Percentiles rank a stretch among this genome's conserved stretches.
phyloP scores from a whole-genome alignment of 2,113 vertebrate species.

The Ceyx melanurus region DNA sequence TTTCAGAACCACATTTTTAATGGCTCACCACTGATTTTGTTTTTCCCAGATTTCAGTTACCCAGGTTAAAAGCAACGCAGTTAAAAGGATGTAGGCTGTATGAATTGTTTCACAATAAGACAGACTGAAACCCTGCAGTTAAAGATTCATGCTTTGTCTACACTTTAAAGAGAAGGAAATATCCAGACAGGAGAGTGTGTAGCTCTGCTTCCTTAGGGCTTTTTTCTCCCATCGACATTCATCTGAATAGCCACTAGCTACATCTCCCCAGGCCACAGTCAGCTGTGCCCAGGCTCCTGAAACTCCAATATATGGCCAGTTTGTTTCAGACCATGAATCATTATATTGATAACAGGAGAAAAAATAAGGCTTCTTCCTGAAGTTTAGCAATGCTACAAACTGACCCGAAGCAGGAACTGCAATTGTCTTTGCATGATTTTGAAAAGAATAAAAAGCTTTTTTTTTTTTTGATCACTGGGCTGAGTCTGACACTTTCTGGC shows the following conservation, averaged over 20 bases:
- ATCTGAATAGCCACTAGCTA: background rate
- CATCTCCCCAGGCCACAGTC: background rate
- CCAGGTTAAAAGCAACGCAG: background rate
- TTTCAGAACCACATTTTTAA: background rate
- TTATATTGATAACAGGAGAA: background rate
- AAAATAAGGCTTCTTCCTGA: background rate
- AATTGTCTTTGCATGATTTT: background rate
- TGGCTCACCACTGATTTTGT: background rate
- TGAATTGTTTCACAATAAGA: background rate
- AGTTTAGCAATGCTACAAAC: background rate
- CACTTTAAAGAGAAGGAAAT: conserved; percentile 1
- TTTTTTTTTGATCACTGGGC: background rate
- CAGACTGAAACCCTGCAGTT: background rate
- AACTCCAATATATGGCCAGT: background rate
- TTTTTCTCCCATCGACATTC: background rate
- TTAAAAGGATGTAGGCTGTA: background rate
- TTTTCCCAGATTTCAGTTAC: background rate
- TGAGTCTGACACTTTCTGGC: background rate
- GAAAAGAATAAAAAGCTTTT: background rate
- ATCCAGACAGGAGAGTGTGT: background rate
- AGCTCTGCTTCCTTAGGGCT: background rate
- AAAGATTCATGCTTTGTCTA: background rate
- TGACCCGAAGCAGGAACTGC: background rate
- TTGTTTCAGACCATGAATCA: background rate
- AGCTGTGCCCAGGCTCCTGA: background rate